Base-by-base conservation (phyloP, 2,113 vertebrate species). In the Thamnaconus septentrionalis region DNA sequence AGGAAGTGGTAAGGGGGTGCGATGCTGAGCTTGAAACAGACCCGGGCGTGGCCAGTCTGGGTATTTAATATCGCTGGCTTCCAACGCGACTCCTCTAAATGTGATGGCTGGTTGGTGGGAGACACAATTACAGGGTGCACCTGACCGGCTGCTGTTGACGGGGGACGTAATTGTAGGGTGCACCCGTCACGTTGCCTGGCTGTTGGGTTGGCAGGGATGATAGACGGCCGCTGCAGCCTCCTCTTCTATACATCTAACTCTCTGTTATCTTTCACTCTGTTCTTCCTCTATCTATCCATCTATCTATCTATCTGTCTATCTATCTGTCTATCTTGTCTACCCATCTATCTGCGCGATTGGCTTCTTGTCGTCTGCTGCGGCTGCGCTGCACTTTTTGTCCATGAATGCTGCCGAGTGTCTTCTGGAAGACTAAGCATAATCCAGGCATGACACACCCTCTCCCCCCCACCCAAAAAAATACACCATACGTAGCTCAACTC, bases 91-190 rank as follows among this genome's bases (percentile, higher is more conserved):
- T 86, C 83, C 79, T 88, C 76, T 78, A 78, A 85, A 82, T 79
- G 84, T 67, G 78, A 70, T 79, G 76, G 80, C 85, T 86, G 78
- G 60, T 76, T 84, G 78, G 75, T 73, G 80, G 83, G 83, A 75
- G 79, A 80, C 82, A 60, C 80, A 86, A 90, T 90, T 87, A 89
- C 81, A 90, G 91, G 86, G 84, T 87, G 85, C 85, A 88, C 83
- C 86, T 88, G 84, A 69, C 81, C 83, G 77, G 78, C 77, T 84
- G 76, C 75, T 66, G 62, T 76, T 66, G 67, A 73, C 81, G 78
- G 79, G 83, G 79, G 79, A 82, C 64, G 43, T 90, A 89, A 91
- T 91, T 86, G 80, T 84, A 89, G 86, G 85, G 83, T 89, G 83
- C 79, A 66, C 78, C 72, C 75, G 40, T 90, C 84, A 82, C 81